Base-by-base conservation (phyloP, 2,888 invertebrate species). In the Euplexia lucipara region DNA sequence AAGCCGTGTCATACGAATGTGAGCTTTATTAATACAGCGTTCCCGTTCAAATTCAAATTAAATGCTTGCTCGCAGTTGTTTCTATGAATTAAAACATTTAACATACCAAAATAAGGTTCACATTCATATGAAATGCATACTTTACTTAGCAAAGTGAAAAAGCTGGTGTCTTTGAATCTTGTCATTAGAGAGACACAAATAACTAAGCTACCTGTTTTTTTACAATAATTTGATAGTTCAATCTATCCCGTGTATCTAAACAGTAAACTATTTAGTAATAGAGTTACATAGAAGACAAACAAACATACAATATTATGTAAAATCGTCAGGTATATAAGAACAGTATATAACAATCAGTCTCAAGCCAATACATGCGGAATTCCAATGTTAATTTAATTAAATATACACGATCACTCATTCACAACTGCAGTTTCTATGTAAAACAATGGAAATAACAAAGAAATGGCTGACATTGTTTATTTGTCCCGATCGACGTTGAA, bases 321-420 rank as follows among this genome's bases (percentile, higher is more conserved):
- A 90, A 85, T 84, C 64, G 82, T 86, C 75, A 86, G 84, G 83
- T 87, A 87, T 70, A 64, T 83, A 89, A 88, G 88, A 87, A 89
- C 84, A 89, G 87, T 89, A 87, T 85, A 82, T 86, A 87, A 91
- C 90, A 91, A 91, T 93, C 94, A 94, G 94, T 94, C 94, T 94
- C 91, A 90, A 92, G 90, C 90, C 86, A 90, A 91, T 88, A 90
- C 87, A 91, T 83, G 78, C 89, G 79, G 87, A 90, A 86, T 87
- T 83, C 65, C 82, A 85, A 82, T 84, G 83, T 83, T 85, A 86
- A 86, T 78, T 83, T 78, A 86, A 86, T 87, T 82, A 86, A 87
- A 86, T 83, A 83, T 85, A 87, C 83, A 85, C 58, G 69, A 82
- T 66, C 45, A 66, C 75, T 66, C 77, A 73, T 80, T 85, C 81